Conservation (phyloP, 2,888 invertebrate species). For the Drosophila atripex region DNA sequence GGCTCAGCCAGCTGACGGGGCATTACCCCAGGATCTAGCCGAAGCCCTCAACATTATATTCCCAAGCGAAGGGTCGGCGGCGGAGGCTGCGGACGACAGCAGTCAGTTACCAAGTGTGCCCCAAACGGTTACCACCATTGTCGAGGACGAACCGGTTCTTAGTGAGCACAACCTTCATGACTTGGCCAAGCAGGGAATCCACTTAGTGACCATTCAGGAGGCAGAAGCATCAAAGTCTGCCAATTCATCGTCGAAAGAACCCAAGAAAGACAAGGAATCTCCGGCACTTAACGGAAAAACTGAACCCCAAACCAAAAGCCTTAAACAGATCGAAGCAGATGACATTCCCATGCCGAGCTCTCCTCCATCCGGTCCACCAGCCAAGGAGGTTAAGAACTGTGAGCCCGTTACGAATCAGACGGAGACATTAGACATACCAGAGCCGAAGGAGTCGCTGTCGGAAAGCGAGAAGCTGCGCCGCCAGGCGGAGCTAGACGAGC, state of each 20-base stretch:
- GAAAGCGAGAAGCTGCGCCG: constrained; percentile 84
- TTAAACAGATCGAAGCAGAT: constrained; percentile 39
- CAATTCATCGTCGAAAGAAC: constrained; percentile 40
- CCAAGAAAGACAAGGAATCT: constrained; percentile 35
- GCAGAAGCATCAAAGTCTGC: constrained; percentile 47
- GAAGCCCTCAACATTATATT: constrained; percentile 87
- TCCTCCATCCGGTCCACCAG: constrained; percentile 28
- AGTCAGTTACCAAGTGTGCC: constrained; percentile 38
- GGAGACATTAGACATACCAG: constrained; percentile 79
- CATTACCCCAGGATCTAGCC: constrained; percentile 86
- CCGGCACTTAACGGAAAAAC: constrained; percentile 47
- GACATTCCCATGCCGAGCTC: constrained; percentile 72
- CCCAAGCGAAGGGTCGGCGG: constrained; percentile 84
- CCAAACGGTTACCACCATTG: constrained; percentile 74
- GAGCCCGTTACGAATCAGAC: constrained; percentile 23
- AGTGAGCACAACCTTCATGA: constrained; percentile 80
- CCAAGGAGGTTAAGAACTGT: constrained; percentile 25
- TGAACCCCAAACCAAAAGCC: constrained; percentile 17
- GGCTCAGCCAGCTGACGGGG: constrained; percentile 84
- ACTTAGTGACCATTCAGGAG: constrained; percentile 80
- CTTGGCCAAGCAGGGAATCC: constrained; percentile 82
- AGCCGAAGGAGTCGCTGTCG: constrained; percentile 78
- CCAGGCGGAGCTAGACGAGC: constrained; percentile 87
- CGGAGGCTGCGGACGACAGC: constrained; percentile 58
- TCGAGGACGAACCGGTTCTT: constrained; percentile 61